Conservation (phyloP, 92 coral and sea anemone genomes). For the Zoanthus sansibaricus region DNA sequence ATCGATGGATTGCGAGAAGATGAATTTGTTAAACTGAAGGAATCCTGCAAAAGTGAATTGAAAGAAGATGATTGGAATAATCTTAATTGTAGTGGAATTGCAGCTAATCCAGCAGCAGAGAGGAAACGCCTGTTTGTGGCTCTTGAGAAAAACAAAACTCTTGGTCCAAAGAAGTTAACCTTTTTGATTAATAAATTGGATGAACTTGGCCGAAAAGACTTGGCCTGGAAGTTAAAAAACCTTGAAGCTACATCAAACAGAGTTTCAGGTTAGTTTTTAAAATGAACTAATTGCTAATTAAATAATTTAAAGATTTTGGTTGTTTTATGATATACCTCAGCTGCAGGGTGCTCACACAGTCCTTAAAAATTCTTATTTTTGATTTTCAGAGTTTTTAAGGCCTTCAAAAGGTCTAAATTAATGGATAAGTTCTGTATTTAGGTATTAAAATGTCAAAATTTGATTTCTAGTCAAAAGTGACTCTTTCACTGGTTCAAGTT, state of each 20-base stretch:
- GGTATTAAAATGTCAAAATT: too few species aligned
- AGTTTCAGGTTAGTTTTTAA: slow-evolving; percentile 1
- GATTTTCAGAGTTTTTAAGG: too few species aligned
- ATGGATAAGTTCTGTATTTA: too few species aligned
- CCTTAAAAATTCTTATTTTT: too few species aligned
- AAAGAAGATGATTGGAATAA: slow-evolving; percentile 19
- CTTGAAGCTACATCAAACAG: neutral
- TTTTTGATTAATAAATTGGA: slow-evolving; percentile 14
- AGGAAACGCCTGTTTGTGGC: slow-evolving; percentile 2
- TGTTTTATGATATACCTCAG: too few species aligned
- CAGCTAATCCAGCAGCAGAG: neutral
- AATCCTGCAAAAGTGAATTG: neutral
- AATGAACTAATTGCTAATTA: too few species aligned
- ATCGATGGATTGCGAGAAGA: slow-evolving; percentile 12
- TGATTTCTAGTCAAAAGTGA: too few species aligned
- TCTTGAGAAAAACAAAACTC: slow-evolving; percentile 6
- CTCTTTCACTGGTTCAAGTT: too few species aligned
- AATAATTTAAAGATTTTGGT: too few species aligned
- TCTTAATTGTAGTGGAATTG: neutral
- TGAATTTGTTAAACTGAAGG: slow-evolving; percentile 6
- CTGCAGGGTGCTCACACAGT: too few species aligned
- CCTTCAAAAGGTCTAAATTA: too few species aligned
- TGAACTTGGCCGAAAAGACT: slow-evolving; percentile 25
- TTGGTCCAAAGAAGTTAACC: too few species aligned
- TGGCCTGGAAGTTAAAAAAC: neutral